These are phyloP conservation scores for Arothron firmamentum DNA, from an alignment of 2,113 vertebrate species.

Conservation along the genomic window DNA sequence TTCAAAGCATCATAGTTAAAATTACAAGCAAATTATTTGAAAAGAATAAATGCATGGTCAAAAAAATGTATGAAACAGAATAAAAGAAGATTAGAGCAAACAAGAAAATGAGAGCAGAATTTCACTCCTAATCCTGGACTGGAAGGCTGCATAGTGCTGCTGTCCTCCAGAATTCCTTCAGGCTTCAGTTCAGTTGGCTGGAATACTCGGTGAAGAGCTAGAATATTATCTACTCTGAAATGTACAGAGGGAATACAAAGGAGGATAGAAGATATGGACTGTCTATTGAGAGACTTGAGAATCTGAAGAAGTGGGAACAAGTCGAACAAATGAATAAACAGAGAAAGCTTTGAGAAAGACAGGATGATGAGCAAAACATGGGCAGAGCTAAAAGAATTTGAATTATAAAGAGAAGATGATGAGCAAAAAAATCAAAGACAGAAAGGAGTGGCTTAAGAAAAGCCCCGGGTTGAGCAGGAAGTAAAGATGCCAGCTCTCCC, in stretches of 20 bases:
- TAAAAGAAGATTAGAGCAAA: slow-evolving; percentile 7
- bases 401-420: slow-evolving; percentile 13
- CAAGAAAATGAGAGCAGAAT: slow-evolving; percentile 16
- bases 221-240: slow-evolving; percentile 42
- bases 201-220: slow-evolving; percentile 37
- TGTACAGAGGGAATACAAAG: slow-evolving; percentile 14
- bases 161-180: slow-evolving; percentile 53
- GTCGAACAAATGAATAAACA: neutral
- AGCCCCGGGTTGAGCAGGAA: slow-evolving; percentile 76
- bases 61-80: neutral
- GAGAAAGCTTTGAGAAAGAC: neutral
- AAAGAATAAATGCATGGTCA: neutral
- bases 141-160: slow-evolving; percentile 16
- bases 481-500: slow-evolving; percentile 76
- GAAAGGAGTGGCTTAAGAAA: slow-evolving; percentile 62
- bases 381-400: neutral
- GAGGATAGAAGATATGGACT: neutral
- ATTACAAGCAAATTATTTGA: neutral
- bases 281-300: slow-evolving; percentile 1
- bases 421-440: slow-evolving; percentile 39
- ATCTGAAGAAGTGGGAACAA: slow-evolving; percentile 2
- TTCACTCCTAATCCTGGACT: slow-evolving; percentile 42
- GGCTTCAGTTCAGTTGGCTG: slow-evolving; percentile 60
- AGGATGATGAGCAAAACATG: neutral
- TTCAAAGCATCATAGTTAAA: too few species aligned